These are phyloP conservation scores for Chironomus tepperi DNA, from an alignment of 1,140 invertebrate genomes.

Conservation along the genomic window DNA sequence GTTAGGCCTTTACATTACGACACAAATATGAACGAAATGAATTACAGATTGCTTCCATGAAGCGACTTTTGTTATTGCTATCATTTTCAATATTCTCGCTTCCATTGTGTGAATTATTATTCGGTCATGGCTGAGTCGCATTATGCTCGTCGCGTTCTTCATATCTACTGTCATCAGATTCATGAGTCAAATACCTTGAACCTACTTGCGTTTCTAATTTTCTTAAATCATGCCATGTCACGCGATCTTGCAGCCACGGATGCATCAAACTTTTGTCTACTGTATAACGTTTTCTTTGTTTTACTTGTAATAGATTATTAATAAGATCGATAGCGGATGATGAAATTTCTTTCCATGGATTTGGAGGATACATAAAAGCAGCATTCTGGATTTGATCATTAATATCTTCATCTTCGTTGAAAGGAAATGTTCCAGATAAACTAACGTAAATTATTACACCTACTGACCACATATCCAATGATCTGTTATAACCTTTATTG, in stretches of 20 bases:
- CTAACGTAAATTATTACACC: constrained; percentile 98
- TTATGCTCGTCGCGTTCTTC: constrained; percentile 41
- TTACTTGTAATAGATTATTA: constrained; percentile 96
- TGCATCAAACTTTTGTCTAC: constrained; percentile 94
- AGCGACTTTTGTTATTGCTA: constrained; percentile 19
- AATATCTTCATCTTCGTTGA: constrained; percentile 99
- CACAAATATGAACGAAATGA: constrained; percentile 36
- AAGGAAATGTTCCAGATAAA: constrained; percentile 95
- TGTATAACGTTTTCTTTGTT: constrained; percentile 92
- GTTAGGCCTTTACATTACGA: constrained; percentile 31
- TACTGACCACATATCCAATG: constrained; percentile 99
- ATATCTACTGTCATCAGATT: constrained; percentile 93
- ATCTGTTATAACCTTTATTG: constrained; percentile 98
- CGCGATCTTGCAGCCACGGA: constrained; percentile 91
- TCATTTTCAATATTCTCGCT: not conserved
- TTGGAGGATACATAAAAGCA: constrained; percentile 98
- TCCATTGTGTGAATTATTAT: constrained; percentile 24
- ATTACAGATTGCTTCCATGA: constrained; percentile 21
- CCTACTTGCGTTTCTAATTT: constrained; percentile 77
- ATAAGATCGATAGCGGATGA: constrained; percentile 95
- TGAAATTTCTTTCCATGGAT: constrained; percentile 98
- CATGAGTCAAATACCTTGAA: constrained; percentile 86
- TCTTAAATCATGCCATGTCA: constrained; percentile 91
- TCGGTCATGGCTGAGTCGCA: constrained; percentile 34
- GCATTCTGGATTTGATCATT: constrained; percentile 99